Base-by-base conservation (phyloP, 2,113 vertebrate genomes). In the Mellivora capensis region DNA sequence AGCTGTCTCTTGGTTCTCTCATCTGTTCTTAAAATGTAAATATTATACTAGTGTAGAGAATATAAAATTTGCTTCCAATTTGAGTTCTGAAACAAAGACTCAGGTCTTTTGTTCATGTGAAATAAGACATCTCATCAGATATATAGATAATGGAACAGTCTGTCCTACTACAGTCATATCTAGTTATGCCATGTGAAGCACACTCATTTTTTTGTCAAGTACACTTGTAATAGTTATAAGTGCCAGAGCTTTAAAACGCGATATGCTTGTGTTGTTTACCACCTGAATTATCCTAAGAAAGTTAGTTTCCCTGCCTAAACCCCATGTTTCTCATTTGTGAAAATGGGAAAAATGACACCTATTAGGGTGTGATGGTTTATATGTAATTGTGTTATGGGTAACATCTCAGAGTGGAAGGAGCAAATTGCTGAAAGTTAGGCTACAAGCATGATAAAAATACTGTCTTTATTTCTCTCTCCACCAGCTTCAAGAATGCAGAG, bases 251-350 rank as follows among this genome's bases (percentile, higher is more conserved):
- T 90, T 87, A 89, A 74, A 21, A 17, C 1, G 1, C 25, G 64
- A 21, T 39, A 72, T 59, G 12, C 23, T 83, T 74, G 12, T 42
- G 5, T 18, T 8, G 34, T 77, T 91, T 67, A 12, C 6, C 8
- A 94, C 6, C 10, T 77, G 27, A 71, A 1, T 64, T 25, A 54
- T 69, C 13, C 21, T 85, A 57, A 91, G 49, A 64, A 62, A 88
- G 4, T 72, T 71, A 71, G 0, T 0, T 72, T 89, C 0, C 7
- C 54, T 11, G 13, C 20, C 29, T 81, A 47, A 81, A 14, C 20
- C 1, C 10, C 0, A 18, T 54, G 61, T 93, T 81, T 44, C 34
- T 18, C 6, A 21, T 52, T 90, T 84, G 11, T 80, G 7, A 81
- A 74, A 89, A 61, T 64, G 17, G 3, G 47, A 2, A 74, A 84